Evolutionary conservation across 2,888 invertebrate species (phyloP).

Genomic region (Dicycla oo): DNA sequence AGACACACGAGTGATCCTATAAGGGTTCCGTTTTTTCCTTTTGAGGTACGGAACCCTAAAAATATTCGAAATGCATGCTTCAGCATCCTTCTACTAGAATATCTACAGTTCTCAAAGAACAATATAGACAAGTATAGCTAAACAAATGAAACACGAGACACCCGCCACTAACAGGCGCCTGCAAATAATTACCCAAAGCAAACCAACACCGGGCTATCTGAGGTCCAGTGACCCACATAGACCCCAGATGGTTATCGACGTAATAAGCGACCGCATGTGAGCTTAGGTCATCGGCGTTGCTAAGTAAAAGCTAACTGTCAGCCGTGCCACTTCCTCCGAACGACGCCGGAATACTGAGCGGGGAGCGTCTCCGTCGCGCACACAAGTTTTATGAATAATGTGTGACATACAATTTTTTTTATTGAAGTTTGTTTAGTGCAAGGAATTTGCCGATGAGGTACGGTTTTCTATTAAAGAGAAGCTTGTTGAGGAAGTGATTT

Average conservation of each 20-base stretch:
- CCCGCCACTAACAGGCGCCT: slow-evolving; percentile 27
- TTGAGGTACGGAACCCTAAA: no score
- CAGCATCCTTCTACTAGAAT: not conserved
- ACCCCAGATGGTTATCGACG: slow-evolving; percentile 44
- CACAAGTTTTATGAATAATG: slow-evolving; percentile 63
- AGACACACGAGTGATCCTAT: no score
- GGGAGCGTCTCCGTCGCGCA: slow-evolving; percentile 60
- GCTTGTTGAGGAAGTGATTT: not conserved
- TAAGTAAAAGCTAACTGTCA: slow-evolving; percentile 78
- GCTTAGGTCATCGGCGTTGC: slow-evolving; percentile 74
- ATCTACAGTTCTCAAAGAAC: not conserved
- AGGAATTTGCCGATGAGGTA: slow-evolving; percentile 10
- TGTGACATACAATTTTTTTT: slow-evolving; percentile 27
- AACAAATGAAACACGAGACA: slow-evolving; percentile 14
- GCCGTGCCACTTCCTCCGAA: slow-evolving; percentile 71
- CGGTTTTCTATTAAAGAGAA: not conserved
- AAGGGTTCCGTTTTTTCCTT: no score
- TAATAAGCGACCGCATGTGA: slow-evolving; percentile 52
- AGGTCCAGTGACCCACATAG: slow-evolving; percentile 55
- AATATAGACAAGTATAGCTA: not conserved
- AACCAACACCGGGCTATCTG: slow-evolving; percentile 34
- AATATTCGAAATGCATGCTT: not conserved
- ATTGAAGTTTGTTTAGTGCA: not conserved
- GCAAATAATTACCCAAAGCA: slow-evolving; percentile 41
- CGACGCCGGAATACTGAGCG: slow-evolving; percentile 71